Evolutionary conservation across 2,888 invertebrate species (phyloP), one percentile per base, ranked within the genome.

Genomic region (Graphium colonna): DNA sequence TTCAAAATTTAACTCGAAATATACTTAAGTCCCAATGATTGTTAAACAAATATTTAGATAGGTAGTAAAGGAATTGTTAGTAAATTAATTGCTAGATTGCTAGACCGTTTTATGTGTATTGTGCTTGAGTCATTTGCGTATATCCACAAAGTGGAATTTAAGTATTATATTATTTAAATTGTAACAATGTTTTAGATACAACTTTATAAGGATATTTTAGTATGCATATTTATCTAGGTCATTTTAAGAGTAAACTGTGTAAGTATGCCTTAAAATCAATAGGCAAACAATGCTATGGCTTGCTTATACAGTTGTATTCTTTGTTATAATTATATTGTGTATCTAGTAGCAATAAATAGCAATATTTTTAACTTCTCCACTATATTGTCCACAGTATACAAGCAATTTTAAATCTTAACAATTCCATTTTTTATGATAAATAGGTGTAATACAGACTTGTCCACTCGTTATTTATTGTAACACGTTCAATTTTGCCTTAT

Each of bases 101-200:
- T 54, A 54, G 50, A 26, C 44, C 33, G 45, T 41, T 50, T 39
- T 36, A 26, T 45, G 40, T 49, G 18, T 40, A 33, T 38, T 54
- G 41, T 45, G 45, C 45, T 44, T 49, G 15, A 31, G 38, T 45
- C 21, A 54, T 36, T 45, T 45, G 21, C 8, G 45, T 26, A 43
- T 54, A 15, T 44, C 45, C 50, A 54, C 54, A 50, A 54, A 50
- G 54, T 54, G 54, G 54, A 43, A 28, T 43, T 31, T 13, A 12
- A 48, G 39, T 42, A 42, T 41, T 47, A 38, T 12, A 46, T 36
- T 12, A 16, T 47, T 9, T 47, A 16, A 44, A 43, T 18, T 31
- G 9, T 50, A 38, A 52, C 15, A 36, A 17, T 16, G 12, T 52
- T 52, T 42, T 42, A 47, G 40, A 52, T 39, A 42, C 41, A 47